These are phyloP conservation scores for Pholis gunnellus DNA, from an alignment of 2,113 vertebrate genomes.

Conservation along the genomic window DNA sequence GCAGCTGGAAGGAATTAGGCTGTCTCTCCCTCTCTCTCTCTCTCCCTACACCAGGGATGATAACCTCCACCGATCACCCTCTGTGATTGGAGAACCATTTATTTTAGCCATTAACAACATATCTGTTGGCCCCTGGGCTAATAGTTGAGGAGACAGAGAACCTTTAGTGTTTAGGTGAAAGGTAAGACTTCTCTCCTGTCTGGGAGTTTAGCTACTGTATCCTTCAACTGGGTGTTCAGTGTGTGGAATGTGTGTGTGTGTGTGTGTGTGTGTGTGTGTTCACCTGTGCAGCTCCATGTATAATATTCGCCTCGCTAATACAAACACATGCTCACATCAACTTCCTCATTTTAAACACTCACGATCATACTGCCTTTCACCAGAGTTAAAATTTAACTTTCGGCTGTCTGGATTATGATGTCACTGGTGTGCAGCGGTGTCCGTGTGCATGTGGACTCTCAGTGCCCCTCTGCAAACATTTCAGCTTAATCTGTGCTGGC, in stretches of 20 bases:
- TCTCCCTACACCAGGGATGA: constrained; percentile 66
- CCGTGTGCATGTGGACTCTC: constrained; percentile 10
- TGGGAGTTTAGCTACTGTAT: constrained; percentile 60
- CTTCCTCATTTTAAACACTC: constrained; percentile 3
- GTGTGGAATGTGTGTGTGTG: constrained; percentile 4
- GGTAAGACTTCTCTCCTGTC: constrained; percentile 52
- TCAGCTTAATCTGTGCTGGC: constrained; percentile 65
- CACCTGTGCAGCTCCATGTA: not conserved
- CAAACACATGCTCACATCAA: constrained; percentile 7
- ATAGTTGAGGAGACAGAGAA: constrained; percentile 65
- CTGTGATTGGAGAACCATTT: constrained; percentile 71
- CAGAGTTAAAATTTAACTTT: constrained; percentile 34
- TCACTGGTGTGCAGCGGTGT: constrained; percentile 34
- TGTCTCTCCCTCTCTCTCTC: constrained; percentile 67
- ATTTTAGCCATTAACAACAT: constrained; percentile 77
- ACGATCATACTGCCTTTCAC: constrained; percentile 7
- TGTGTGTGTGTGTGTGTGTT: constrained; percentile 14
- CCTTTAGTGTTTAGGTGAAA: constrained; percentile 70
- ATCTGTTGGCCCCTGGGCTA: constrained; percentile 67
- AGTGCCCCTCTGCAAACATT: constrained; percentile 68
- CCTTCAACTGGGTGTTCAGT: constrained; percentile 11
- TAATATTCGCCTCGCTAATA: constrained; percentile 2
- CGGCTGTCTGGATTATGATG: constrained; percentile 41
- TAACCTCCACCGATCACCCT: constrained; percentile 74
- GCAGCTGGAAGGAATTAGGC: constrained; percentile 86